Base-by-base conservation (phyloP, 2,888 invertebrate species). In the Nebria salina region DNA sequence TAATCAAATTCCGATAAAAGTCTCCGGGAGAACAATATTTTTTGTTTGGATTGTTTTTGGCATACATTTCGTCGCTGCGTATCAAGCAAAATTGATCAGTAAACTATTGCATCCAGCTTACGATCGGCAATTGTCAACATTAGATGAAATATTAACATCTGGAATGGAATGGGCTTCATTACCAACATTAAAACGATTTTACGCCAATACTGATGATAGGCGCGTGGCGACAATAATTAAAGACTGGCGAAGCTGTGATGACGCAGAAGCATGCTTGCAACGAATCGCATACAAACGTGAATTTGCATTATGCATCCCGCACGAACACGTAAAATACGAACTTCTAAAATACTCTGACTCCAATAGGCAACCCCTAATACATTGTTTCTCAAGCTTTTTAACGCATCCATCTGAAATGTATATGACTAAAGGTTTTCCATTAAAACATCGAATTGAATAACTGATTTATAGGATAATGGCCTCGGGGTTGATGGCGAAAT, bases 1-100 rank as follows among this genome's bases (percentile, higher is more conserved):
- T 7, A 25, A 13, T 65, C 6, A 65, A 76, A 65, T 25, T 0
- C 76, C 76, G 7, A 65, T 26, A 26, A 76, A 76, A 66, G 2
- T 9, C 7, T 76, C 66, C 1, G 34, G 76, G 2, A 15, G 76
- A 65, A 65, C 65, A 6, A 15, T 65, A 11, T 65, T 76, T 15
- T 25, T 65, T 13, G 7, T 65, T 6, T 76, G 76, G 76, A 65
- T 76, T 3, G n/a, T 76, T 2, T 76, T 76, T 26, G 34, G 65
- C 1, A 6, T 76, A 15, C 65, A 76, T 76, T 65, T 65, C 26
- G 15, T 66, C 8, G 66, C 66, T 3, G 76, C 65, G 1, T 65
- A 76, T 15, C 65, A 76, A 65, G 76, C 76, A 25, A 76, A 76
- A 34, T 86, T 92, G 1, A 65, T 76, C 6, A 76, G 65, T 65